Conservation (phyloP, 2,888 invertebrate species). For the Drosophila infuscata region DNA sequence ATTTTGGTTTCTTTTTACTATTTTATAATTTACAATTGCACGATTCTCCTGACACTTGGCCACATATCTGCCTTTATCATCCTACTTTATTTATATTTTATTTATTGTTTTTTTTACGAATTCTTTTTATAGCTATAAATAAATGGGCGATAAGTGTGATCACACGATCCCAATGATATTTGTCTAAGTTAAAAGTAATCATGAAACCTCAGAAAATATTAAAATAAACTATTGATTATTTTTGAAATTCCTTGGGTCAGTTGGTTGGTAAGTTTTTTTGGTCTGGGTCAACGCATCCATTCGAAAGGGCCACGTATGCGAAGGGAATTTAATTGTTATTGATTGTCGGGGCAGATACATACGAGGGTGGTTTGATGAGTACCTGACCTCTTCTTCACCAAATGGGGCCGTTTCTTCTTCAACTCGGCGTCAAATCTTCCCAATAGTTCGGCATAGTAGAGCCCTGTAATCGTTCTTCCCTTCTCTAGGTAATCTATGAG, state of each 20-base stretch:
- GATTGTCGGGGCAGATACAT: constrained; percentile 37
- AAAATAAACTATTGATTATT: constrained; percentile 24
- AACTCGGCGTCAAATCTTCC: too few species aligned
- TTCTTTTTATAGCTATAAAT: constrained; percentile 41
- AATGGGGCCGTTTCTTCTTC: too few species aligned
- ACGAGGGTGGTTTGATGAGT: too few species aligned
- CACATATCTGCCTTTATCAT: constrained; percentile 40
- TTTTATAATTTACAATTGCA: constrained; percentile 64
- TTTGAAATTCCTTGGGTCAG: background rate
- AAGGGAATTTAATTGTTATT: constrained; percentile 20
- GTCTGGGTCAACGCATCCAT: constrained; percentile 10
- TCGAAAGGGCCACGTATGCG: constrained; percentile 18
- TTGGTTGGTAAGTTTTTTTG: background rate
- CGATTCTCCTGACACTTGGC: constrained; percentile 18
- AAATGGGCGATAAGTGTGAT: constrained; percentile 30
- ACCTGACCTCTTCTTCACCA: too few species aligned
- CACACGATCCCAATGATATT: constrained; percentile 24
- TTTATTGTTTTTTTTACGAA: constrained; percentile 18
- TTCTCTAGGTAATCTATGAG: too few species aligned
- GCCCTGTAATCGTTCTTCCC: too few species aligned
- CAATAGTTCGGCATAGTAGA: too few species aligned
- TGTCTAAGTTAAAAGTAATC: constrained; percentile 21
- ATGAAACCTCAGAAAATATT: background rate
- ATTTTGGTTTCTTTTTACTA: constrained; percentile 25
- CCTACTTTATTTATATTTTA: constrained; percentile 25